Percentiles rank a stretch among this genome's conserved stretches.
Evolutionary conservation across 2,888 invertebrate genomes (phyloP).

Genomic region (Portevinia maculata): DNA sequence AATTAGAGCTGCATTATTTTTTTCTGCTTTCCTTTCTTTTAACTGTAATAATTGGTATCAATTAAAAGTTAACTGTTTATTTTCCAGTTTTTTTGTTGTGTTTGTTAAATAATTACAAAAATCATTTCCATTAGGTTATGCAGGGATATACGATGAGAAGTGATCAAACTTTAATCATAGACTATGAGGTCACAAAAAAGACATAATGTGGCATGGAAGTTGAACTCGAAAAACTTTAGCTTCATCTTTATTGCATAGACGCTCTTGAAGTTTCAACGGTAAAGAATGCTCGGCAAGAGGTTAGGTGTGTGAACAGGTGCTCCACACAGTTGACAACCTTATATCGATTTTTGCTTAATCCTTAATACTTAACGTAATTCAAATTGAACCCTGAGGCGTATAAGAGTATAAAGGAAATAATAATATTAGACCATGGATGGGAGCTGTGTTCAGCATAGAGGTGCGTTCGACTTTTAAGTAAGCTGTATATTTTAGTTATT

Average conservation of each 20-base stretch:
- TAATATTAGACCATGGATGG: constrained; percentile 56
- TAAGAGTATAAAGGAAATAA: constrained; percentile 65
- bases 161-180: constrained; percentile 30
- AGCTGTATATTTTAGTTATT: too few species aligned
- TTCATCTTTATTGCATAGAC: not conserved
- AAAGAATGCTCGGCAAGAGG: constrained; percentile 8
- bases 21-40: not conserved
- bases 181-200: not conserved
- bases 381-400: constrained; percentile 70
- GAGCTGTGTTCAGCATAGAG: constrained; percentile 42
- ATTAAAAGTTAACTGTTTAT: constrained; percentile 53
- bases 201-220: not conserved
- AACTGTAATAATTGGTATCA: constrained; percentile 59
- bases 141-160: constrained; percentile 27
- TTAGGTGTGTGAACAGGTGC: constrained; percentile 1
- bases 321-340: constrained; percentile 37
- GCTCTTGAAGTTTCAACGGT: constrained; percentile 43
- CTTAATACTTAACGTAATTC: constrained; percentile 71
- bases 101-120: constrained; percentile 31
- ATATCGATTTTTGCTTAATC: constrained; percentile 61
- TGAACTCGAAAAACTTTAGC: constrained; percentile 23
- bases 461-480: constrained; percentile 31
- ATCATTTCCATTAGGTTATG: constrained; percentile 21
- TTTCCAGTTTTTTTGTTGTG: constrained; percentile 7
- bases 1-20: constrained; percentile 47